Evolutionary conservation across 2,113 vertebrate species (phyloP), one percentile per base, ranked within the genome.

Genomic region (Protobothrops flavoviridis): DNA sequence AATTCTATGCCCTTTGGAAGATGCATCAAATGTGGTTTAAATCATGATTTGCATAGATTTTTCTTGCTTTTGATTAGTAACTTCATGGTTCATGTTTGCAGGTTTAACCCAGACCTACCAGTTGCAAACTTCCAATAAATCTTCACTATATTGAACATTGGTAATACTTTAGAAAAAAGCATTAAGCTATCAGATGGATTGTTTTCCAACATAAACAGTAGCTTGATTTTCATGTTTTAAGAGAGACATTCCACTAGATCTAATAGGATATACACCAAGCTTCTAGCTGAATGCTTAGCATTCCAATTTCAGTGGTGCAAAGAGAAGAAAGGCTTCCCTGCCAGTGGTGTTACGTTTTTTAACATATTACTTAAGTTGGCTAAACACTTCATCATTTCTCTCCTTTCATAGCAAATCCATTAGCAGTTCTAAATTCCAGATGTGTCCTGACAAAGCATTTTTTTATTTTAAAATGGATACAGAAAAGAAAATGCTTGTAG

Each of bases 321-420:
- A 94, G 92, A 88, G 87, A 95, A 93, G 94, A 94, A 96, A 96
- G 94, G 94, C 93, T 95, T 93, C 93, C 57, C 95, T 95, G 96
- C 96, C 96, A 96, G 94, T 95, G 96, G 97, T 96, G 95, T 96
- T 95, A 96, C 96, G 93, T 94, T 97, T 96, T 97, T 95, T 85
- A 95, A 95, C 96, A 96, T 95, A 96, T 93, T 93, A 94, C 74
- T 95, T 96, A 96, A 9, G 97, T 96, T 97, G 97, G 97, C 97
- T 95, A 97, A 96, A 97, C 96, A 96, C 94, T 96, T 97, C 39
- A 94, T n/a, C 57, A 57, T 92, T 96, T 96, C 94, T 95, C 94
- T 95, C 96, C 96, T 96, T 96, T 96, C 95, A 93, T 94, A 97
- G 96, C 93, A 88, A 93, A 96, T 97, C 97, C 96, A 96, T 97